Percentiles rank a stretch among this genome's conserved stretches.
Conservation (phyloP, 2,888 invertebrate species). For the Xanthia icteritia region DNA sequence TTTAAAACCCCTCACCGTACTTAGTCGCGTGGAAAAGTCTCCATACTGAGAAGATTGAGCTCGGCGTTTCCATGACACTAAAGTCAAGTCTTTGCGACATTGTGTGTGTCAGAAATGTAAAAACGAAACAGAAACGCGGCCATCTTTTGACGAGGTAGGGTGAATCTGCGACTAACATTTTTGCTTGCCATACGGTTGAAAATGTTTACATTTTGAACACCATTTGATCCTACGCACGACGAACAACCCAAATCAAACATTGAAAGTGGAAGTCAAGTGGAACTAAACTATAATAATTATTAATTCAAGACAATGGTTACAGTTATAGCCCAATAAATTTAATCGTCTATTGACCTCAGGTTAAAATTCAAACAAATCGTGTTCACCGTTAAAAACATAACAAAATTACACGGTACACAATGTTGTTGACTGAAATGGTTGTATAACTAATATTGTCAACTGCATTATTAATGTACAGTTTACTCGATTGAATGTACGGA, state of each 20-base stretch:
- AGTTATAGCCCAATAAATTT: not conserved
- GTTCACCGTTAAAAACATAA: not conserved
- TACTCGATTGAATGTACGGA: conserved; percentile 5
- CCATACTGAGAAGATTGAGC: not conserved
- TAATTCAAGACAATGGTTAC: not conserved
- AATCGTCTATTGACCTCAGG: not conserved
- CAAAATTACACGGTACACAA: conserved; percentile 28
- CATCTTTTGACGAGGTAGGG: not conserved
- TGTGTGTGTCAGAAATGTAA: not conserved
- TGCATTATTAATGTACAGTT: conserved; percentile 46
- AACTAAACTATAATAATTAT: not conserved
- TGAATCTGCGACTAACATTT: not conserved
- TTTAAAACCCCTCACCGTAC: not conserved
- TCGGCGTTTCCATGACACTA: not conserved
- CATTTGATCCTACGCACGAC: not conserved
- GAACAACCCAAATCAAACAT: not conserved
- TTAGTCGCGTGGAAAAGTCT: not conserved
- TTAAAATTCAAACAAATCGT: not conserved
- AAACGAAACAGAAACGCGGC: not conserved
- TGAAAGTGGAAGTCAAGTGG: not conserved
- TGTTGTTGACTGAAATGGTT: conserved; percentile 19
- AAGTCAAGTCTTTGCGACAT: not conserved
- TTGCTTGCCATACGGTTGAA: not conserved
- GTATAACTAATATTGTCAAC: conserved; percentile 24
- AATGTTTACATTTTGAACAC: not conserved